phyloP scores from a whole-genome alignment of 1,140 invertebrate genomes.

The Globodera rostochiensis region DNA sequence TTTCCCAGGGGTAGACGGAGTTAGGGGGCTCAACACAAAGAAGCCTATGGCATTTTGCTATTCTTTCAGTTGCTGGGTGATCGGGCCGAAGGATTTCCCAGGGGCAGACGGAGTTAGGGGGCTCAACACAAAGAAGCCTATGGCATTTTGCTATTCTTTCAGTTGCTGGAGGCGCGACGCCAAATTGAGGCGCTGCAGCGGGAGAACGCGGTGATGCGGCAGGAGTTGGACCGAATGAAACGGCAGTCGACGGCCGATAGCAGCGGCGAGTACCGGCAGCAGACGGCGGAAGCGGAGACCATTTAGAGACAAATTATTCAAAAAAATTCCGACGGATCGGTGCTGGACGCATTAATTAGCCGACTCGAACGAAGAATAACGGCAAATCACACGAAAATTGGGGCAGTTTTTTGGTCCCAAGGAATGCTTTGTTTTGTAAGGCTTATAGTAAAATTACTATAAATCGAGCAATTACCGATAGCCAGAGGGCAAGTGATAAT shows the following conservation, averaged over 20 bases:
- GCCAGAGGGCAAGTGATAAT: too few species aligned
- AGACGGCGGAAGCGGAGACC: background rate
- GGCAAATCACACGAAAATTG: too few species aligned
- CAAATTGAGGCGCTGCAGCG: constrained; percentile 43
- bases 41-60: too few species aligned
- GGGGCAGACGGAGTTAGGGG: too few species aligned
- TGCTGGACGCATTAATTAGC: background rate
- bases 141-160: constrained; percentile 4
- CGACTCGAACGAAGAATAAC: too few species aligned
- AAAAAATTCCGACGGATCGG: background rate
- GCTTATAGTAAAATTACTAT: too few species aligned
- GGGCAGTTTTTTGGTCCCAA: too few species aligned
- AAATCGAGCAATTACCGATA: too few species aligned
- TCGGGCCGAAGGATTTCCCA: constrained; percentile 16
- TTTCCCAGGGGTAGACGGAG: too few species aligned
- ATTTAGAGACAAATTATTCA: constrained; percentile 1
- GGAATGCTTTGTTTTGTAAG: too few species aligned
- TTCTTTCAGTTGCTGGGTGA: too few species aligned
- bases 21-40: too few species aligned
- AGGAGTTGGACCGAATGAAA: constrained; percentile 21
- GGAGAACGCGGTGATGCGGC: constrained; percentile 38
- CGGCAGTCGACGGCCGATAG: background rate
- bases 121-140: background rate
- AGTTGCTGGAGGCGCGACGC: constrained; percentile 47
- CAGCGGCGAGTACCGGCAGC: background rate